These are phyloP conservation scores for Dasysyrphus tricinctus DNA, from an alignment of 2,888 invertebrate species.

Conservation along the genomic window DNA sequence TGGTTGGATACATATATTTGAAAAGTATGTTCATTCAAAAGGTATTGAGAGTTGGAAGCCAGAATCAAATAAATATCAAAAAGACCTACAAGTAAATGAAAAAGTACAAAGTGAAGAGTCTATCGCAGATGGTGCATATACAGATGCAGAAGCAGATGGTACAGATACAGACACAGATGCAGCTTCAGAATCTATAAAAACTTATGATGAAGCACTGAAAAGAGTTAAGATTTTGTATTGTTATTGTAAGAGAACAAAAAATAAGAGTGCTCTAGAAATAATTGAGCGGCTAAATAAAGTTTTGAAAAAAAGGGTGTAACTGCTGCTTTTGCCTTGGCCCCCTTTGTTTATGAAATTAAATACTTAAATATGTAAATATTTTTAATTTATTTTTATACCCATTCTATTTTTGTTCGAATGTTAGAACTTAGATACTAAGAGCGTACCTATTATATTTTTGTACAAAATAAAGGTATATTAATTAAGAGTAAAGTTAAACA, in stretches of 20 bases:
- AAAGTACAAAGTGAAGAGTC: not conserved
- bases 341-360: not conserved
- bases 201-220: slow-evolving; percentile 40
- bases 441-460: not conserved
- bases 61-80: not conserved
- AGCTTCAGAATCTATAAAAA: slow-evolving; percentile 2
- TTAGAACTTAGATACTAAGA: not conserved
- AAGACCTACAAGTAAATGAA: not conserved
- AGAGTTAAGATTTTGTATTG: slow-evolving; percentile 24
- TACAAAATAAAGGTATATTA: not conserved
- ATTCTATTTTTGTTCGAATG: not conserved
- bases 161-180: too few relatives aligned
- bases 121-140: not conserved
- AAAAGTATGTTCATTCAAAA: slow-evolving; percentile 10
- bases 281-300: slow-evolving; percentile 14
- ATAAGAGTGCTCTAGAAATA: slow-evolving; percentile 29
- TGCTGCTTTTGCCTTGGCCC: not conserved
- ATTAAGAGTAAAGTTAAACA: not conserved
- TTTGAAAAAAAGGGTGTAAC: slow-evolving; percentile 13
- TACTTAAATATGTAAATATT: not conserved
- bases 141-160: too few relatives aligned
- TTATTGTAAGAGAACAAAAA: slow-evolving; percentile 24
- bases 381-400: not conserved
- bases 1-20: slow-evolving; percentile 42
- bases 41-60: not conserved